Evolutionary conservation across 1,140 invertebrate genomes (phyloP).

Genomic region (Aphaenogaster ashmeadi): DNA sequence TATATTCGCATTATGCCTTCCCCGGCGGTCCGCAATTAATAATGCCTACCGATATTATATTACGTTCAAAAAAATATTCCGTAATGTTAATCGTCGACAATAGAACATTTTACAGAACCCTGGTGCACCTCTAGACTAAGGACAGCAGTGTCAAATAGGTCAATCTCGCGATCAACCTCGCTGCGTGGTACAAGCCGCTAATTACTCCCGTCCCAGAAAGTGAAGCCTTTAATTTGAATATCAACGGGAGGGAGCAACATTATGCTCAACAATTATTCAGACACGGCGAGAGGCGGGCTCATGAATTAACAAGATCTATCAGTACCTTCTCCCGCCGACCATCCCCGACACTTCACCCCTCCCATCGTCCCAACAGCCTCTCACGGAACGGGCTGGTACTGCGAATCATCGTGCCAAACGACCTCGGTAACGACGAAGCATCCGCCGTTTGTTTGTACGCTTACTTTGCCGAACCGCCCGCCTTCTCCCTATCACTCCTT

Average conservation of each 20-base stretch:
- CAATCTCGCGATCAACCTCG: slow-evolving; percentile 31
- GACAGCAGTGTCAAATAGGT: slow-evolving; percentile 63
- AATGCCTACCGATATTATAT: neutral
- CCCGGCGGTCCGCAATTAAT: slow-evolving; percentile 6
- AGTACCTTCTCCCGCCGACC: slow-evolving; percentile 68
- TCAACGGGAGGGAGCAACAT: slow-evolving; percentile 73
- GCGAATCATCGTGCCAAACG: slow-evolving; percentile 77
- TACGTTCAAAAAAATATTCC: neutral
- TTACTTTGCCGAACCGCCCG: slow-evolving; percentile 78
- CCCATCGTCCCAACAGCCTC: slow-evolving; percentile 47
- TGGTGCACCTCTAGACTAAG: neutral
- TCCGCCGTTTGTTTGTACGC: slow-evolving; percentile 82
- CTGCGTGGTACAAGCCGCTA: slow-evolving; percentile 65
- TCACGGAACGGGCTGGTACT: slow-evolving; percentile 68
- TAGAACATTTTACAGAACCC: neutral
- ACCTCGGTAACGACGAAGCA: slow-evolving; percentile 75
- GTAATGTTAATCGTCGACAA: neutral
- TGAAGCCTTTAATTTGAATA: slow-evolving; percentile 81
- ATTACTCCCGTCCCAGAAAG: slow-evolving; percentile 78
- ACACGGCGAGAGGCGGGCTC: slow-evolving; percentile 78
- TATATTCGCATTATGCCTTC: slow-evolving; percentile 29
- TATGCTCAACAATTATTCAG: slow-evolving; percentile 84
- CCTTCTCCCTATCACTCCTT: slow-evolving; percentile 28
- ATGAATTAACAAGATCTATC: slow-evolving; percentile 84
- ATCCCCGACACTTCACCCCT: slow-evolving; percentile 56